Percentiles rank a stretch among this genome's conserved stretches.
phyloP scores from a whole-genome alignment of 2,888 invertebrate genomes.

The Lydus trimaculatus region DNA sequence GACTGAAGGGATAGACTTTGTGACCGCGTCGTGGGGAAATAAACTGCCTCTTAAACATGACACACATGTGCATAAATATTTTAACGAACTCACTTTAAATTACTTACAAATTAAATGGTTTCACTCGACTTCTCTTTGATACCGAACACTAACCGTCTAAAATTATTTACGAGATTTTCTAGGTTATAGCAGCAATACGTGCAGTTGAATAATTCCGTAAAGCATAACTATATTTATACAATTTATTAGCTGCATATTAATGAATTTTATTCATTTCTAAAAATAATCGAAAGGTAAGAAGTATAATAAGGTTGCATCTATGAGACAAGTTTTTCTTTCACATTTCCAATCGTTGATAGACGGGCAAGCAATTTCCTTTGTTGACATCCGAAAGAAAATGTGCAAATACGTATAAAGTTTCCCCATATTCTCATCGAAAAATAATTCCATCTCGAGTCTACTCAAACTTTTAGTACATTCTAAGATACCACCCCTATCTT shows the following conservation, averaged over 20 bases:
- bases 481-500: slow-evolving; percentile 16
- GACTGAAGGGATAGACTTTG: slow-evolving; percentile 27
- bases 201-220: slow-evolving; percentile 18
- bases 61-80: slow-evolving; percentile 50
- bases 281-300: neutral
- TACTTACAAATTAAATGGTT: slow-evolving; percentile 49
- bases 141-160: slow-evolving; percentile 31
- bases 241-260: neutral
- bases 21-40: slow-evolving; percentile 25
- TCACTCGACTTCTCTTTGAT: slow-evolving; percentile 42
- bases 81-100: slow-evolving; percentile 46
- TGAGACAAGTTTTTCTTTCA: neutral
- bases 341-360: neutral
- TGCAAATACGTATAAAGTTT: slow-evolving; percentile 33
- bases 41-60: slow-evolving; percentile 40
- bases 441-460: slow-evolving; percentile 33
- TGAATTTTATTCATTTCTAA: neutral
- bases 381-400: slow-evolving; percentile 29
- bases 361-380: slow-evolving; percentile 23
- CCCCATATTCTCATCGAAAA: slow-evolving; percentile 28
- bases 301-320: neutral
- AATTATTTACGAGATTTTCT: slow-evolving; percentile 31
- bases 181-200: slow-evolving; percentile 14
- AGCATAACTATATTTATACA: slow-evolving; percentile 20
- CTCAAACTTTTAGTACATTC: slow-evolving; percentile 27